phyloP scores from a whole-genome alignment of 2,113 vertebrate genomes.

The Caranx ignobilis region DNA sequence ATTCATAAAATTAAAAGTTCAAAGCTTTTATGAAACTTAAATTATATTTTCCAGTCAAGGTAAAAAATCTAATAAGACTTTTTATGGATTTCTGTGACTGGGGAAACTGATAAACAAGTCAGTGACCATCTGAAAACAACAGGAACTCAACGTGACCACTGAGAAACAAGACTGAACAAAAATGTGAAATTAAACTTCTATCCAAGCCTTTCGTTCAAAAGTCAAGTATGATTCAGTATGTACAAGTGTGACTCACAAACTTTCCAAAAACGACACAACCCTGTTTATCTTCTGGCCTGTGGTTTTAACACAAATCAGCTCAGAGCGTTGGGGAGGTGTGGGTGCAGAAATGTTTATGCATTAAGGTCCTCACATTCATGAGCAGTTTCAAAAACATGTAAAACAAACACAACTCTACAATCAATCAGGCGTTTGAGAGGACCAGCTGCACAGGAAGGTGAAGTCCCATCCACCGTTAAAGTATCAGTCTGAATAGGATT shows the following conservation, averaged over 20 bases:
- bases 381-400: slow-evolving; percentile 9
- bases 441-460: background rate
- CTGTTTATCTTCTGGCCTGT: background rate
- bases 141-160: background rate
- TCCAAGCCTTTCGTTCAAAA: slow-evolving; percentile 7
- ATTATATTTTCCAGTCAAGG: background rate
- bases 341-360: background rate
- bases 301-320: slow-evolving; percentile 6
- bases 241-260: slow-evolving; percentile 43
- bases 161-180: slow-evolving; percentile 19
- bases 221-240: slow-evolving; percentile 21
- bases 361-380: background rate
- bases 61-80: background rate
- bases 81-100: slow-evolving; percentile 1
- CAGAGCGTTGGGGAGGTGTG: background rate
- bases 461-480: background rate
- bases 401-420: slow-evolving; percentile 19
- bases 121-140: background rate
- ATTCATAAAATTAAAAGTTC: slow-evolving; percentile 10
- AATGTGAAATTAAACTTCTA: slow-evolving; percentile 23
- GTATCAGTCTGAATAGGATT: slow-evolving; percentile 11
- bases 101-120: background rate
- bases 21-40: background rate
- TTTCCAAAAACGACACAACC: slow-evolving; percentile 25
- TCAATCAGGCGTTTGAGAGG: slow-evolving; percentile 5